Conservation (phyloP, 2,888 invertebrate species). For the Metopia argyrocephala region DNA sequence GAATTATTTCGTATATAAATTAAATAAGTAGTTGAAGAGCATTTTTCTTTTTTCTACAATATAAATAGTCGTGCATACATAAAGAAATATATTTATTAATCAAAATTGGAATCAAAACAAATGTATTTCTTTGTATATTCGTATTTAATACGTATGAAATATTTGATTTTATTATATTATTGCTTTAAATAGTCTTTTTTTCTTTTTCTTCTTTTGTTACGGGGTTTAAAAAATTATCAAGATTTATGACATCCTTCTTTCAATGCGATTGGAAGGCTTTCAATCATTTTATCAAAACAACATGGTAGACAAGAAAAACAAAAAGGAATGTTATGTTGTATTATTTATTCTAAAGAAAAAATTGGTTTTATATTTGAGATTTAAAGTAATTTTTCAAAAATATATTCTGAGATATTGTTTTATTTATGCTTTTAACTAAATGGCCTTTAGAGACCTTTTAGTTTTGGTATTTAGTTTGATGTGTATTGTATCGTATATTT, state of each 20-base stretch:
- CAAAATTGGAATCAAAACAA: conserved; percentile 42
- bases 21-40: too few species aligned
- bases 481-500: not conserved
- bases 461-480: not conserved
- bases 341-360: not conserved
- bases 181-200: not conserved
- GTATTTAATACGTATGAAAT: too few species aligned
- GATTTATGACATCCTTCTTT: conserved; percentile 62
- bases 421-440: conserved; percentile 41
- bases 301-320: conserved; percentile 1
- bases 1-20: too few species aligned
- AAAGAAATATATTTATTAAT: conserved; percentile 48
- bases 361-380: conserved; percentile 35
- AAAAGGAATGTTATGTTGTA: conserved; percentile 3
- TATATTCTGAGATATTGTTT: not conserved
- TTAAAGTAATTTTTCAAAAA: conserved; percentile 61
- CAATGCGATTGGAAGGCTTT: conserved; percentile 54
- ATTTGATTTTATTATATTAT: not conserved
- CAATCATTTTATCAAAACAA: conserved; percentile 48
- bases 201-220: not conserved
- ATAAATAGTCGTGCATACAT: not conserved
- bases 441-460: conserved; percentile 50
- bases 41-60: too few species aligned
- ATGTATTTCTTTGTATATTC: conserved; percentile 30
- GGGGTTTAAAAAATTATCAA: conserved; percentile 31